A percentile compares a stretch with the other conserved stretches of the same genome.
These are phyloP conservation scores for Sicus ferrugineus DNA, from an alignment of 2,888 invertebrate genomes.

Conservation along the genomic window DNA sequence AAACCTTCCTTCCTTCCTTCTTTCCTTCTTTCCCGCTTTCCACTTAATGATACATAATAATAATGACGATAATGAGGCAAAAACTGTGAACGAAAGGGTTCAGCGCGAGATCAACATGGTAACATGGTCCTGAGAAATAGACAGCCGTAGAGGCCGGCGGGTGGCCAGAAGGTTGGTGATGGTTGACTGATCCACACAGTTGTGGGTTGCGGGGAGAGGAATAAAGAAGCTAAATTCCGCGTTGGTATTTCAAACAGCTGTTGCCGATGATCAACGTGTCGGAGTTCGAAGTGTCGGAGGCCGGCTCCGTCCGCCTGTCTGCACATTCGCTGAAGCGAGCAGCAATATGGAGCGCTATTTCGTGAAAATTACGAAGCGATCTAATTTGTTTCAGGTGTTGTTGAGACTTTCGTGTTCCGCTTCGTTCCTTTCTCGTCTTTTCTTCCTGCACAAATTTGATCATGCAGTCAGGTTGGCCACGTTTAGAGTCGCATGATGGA, in stretches of 20 bases:
- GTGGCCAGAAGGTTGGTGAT: neutral
- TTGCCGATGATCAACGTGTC: constrained; percentile 26
- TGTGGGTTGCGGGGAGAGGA: neutral
- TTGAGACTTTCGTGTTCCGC: constrained; percentile 19
- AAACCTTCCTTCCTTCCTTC: neutral
- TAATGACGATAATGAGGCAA: constrained; percentile 28
- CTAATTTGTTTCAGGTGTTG: constrained; percentile 56
- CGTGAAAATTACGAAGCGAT: constrained; percentile 42
- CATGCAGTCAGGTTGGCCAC: neutral
- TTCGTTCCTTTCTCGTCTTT: neutral
- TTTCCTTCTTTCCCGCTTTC: neutral
- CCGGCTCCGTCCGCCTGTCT: neutral
- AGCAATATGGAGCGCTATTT: constrained; percentile 14
- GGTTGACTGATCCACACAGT: neutral
- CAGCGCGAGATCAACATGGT: constrained; percentile 13
- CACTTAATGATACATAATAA: constrained; percentile 23
- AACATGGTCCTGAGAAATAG: neutral
- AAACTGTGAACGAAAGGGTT: constrained; percentile 26
- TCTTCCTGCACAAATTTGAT: neutral
- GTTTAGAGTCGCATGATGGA: neutral
- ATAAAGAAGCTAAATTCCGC: constrained; percentile 11
- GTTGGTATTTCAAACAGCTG: constrained; percentile 25
- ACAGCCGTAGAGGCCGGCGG: neutral
- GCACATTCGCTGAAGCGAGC: neutral
- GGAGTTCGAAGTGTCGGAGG: constrained; percentile 14